Evolutionary conservation across 2,888 invertebrate species (phyloP).

Genomic region (Hesperia comma): DNA sequence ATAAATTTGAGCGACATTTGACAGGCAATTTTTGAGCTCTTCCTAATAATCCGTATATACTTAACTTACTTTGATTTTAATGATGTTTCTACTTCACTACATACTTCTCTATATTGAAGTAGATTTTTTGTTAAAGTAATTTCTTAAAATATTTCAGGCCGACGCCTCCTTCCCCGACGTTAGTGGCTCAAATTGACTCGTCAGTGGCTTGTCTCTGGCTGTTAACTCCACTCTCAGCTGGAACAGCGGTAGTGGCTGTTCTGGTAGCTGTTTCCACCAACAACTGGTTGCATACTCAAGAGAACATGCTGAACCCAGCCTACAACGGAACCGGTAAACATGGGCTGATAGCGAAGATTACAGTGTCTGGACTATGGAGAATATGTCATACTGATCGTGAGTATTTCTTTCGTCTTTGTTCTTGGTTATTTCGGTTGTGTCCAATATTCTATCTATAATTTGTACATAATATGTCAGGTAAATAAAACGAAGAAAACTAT

Average conservation of each 20-base stretch:
- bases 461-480: too few species aligned
- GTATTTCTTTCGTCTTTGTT: slow-evolving; percentile 58
- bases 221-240: slow-evolving; percentile 86
- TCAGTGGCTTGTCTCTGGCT: slow-evolving; percentile 86
- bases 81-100: too few species aligned
- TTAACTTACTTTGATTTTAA: too few species aligned
- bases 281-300: slow-evolving; percentile 94
- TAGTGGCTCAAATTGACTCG: slow-evolving; percentile 82
- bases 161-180: slow-evolving; percentile 74
- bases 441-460: too few species aligned
- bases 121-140: background rate
- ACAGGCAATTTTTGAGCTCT: too few species aligned
- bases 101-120: too few species aligned
- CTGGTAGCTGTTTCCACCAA: slow-evolving; percentile 89
- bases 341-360: slow-evolving; percentile 88
- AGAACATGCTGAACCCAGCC: slow-evolving; percentile 90
- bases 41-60: too few species aligned
- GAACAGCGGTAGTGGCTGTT: slow-evolving; percentile 88
- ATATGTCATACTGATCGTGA: slow-evolving; percentile 92
- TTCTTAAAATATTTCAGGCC: slow-evolving; percentile 62
- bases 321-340: slow-evolving; percentile 91
- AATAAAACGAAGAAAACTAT: too few species aligned
- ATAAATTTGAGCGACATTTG: too few species aligned
- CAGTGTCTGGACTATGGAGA: slow-evolving; percentile 92
- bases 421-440: too few species aligned